Evolutionary conservation across 2,113 vertebrate species (phyloP).

Genomic region (Ochotona princeps): DNA sequence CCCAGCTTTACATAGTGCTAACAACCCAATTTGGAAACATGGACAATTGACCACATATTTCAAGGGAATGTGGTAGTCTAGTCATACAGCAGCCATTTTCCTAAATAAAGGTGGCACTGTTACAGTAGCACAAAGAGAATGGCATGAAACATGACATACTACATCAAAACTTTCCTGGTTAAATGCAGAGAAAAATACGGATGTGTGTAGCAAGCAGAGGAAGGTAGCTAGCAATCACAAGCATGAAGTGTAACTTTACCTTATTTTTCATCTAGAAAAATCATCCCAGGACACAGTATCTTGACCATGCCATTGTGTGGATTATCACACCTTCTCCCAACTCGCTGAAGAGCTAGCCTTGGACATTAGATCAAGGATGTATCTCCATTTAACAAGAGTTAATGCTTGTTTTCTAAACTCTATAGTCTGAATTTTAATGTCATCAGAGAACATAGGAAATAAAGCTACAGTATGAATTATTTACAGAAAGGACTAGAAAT

Average conservation of each 20-base stretch:
- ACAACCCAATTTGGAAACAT: not conserved
- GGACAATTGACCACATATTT: not conserved
- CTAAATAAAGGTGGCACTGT: not conserved
- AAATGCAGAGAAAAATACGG: not conserved
- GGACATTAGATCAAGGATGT: not conserved
- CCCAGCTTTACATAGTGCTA: not conserved
- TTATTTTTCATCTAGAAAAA: not conserved
- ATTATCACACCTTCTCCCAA: not conserved
- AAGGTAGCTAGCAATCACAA: not conserved
- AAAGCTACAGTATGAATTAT: conserved; percentile 2
- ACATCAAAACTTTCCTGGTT: not conserved
- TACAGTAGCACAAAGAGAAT: not conserved
- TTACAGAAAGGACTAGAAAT: not conserved
- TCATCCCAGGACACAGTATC: not conserved
- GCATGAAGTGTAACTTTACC: not conserved
- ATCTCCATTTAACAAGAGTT: not conserved
- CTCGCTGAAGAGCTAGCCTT: not conserved
- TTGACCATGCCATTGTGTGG: not conserved
- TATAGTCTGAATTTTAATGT: conserved; percentile 1
- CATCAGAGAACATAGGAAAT: not conserved
- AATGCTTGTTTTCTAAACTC: not conserved
- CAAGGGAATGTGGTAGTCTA: not conserved
- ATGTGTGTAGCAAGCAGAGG: fast-evolving
- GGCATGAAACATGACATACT: fast-evolving
- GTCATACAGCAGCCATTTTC: not conserved